Evolutionary conservation across 23 tunicate genomes (phyloP).

Genomic region (Phallusia fumigata): DNA sequence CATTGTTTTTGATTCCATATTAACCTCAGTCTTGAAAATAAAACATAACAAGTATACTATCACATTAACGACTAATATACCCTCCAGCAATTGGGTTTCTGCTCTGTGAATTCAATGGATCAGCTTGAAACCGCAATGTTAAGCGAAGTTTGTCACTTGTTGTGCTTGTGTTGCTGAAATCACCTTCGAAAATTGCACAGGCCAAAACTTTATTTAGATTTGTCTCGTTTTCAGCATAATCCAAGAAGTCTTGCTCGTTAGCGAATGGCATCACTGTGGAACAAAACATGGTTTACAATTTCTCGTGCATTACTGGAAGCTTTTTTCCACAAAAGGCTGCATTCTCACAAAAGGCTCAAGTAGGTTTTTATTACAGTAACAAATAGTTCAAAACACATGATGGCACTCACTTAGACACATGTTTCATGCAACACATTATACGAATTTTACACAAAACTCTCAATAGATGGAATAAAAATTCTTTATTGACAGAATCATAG

Average conservation of each 20-base stretch:
- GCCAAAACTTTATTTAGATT: conserved; percentile 46
- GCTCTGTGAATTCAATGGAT: conserved; percentile 51
- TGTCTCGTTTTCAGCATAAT: conserved; percentile 62
- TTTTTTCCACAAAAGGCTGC: too few species aligned
- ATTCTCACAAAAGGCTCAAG: too few species aligned
- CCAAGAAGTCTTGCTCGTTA: conserved; percentile 37
- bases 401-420: too few species aligned
- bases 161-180: background rate
- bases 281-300: too few species aligned
- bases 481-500: too few species aligned
- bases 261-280: conserved; percentile 65
- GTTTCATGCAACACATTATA: background rate
- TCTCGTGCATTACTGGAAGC: too few species aligned
- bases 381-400: too few species aligned
- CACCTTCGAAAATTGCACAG: conserved; percentile 56
- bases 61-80: background rate
- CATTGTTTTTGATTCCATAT: too few species aligned
- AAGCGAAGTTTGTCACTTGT: conserved; percentile 40
- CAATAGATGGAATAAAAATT: background rate
- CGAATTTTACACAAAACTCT: background rate
- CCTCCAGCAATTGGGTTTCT: conserved; percentile 4
- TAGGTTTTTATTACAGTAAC: too few species aligned
- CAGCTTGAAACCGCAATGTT: conserved; percentile 74
- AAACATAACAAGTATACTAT: too few species aligned
- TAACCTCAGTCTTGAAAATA: too few species aligned